phyloP scores from a whole-genome alignment of 2,888 invertebrate species.

The Biston betularia region DNA sequence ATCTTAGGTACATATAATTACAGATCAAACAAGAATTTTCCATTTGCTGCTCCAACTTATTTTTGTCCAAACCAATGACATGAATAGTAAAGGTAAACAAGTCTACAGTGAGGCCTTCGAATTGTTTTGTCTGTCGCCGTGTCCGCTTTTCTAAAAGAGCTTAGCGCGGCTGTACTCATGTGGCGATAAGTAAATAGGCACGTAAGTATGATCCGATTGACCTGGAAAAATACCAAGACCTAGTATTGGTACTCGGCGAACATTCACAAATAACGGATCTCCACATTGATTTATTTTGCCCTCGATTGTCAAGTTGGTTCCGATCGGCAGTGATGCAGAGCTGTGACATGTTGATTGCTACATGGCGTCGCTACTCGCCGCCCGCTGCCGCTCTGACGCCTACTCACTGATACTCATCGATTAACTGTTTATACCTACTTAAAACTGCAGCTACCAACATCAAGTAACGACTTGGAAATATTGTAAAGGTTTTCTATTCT shows the following conservation, averaged over 20 bases:
- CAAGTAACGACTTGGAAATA: too few species aligned
- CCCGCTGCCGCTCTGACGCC: constrained; percentile 5
- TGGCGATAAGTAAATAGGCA: constrained; percentile 3
- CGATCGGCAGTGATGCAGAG: constrained; percentile 37
- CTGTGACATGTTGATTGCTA: constrained; percentile 32
- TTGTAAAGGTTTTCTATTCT: too few species aligned
- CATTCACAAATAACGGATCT: constrained; percentile 66
- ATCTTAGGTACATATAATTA: constrained; percentile 3
- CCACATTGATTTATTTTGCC: constrained; percentile 62
- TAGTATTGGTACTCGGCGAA: constrained; percentile 50
- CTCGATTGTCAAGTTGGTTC: constrained; percentile 59
- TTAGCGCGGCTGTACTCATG: constrained; percentile 8
- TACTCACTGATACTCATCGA: constrained; percentile 7
- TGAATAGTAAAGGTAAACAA: constrained; percentile 51
- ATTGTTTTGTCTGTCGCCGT: constrained; percentile 47
- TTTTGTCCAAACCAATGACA: constrained; percentile 38
- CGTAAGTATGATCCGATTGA: constrained; percentile 43
- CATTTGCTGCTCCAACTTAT: constrained; percentile 27
- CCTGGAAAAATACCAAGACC: constrained; percentile 67
- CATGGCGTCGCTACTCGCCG: constrained; percentile 14
- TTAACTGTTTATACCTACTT: neutral
- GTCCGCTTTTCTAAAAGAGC: constrained; percentile 37
- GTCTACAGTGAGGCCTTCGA: constrained; percentile 49
- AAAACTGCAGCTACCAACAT: neutral
- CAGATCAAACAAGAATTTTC: constrained; percentile 12